Conservation (phyloP, 2,113 vertebrate genomes). For the Nansenia antarctica region DNA sequence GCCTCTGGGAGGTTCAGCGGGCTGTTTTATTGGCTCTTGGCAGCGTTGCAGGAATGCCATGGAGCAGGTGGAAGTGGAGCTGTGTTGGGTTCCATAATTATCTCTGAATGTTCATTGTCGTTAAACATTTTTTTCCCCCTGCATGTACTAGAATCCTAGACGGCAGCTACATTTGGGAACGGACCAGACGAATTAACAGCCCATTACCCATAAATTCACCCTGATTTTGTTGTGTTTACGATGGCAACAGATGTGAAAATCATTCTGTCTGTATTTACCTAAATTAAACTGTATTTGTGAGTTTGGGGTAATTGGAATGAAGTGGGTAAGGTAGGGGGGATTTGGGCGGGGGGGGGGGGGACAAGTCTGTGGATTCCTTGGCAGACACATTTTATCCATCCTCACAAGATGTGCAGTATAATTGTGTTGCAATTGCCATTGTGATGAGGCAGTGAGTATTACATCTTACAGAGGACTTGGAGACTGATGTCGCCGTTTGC, state of each 20-base stretch:
- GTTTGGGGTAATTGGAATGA: slow-evolving; percentile 28
- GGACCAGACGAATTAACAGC: slow-evolving; percentile 59
- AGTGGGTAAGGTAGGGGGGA: background rate
- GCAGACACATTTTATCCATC: background rate
- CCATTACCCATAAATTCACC: slow-evolving; percentile 50
- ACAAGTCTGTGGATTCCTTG: background rate
- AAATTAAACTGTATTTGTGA: slow-evolving; percentile 34
- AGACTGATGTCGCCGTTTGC: background rate
- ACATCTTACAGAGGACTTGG: background rate
- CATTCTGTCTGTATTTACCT: slow-evolving; percentile 29
- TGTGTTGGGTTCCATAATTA: slow-evolving; percentile 63
- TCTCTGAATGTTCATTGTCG: slow-evolving; percentile 53
- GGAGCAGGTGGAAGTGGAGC: slow-evolving; percentile 70
- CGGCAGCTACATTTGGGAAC: slow-evolving; percentile 29
- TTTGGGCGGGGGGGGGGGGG: background rate
- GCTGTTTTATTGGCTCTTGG: slow-evolving; percentile 64
- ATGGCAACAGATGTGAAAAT: slow-evolving; percentile 56
- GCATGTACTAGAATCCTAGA: slow-evolving; percentile 15
- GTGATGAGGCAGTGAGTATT: background rate
- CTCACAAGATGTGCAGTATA: background rate
- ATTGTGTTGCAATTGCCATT: background rate
- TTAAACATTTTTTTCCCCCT: slow-evolving; percentile 39
- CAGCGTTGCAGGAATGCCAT: slow-evolving; percentile 57
- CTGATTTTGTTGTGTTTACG: slow-evolving; percentile 51
- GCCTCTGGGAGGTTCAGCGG: slow-evolving; percentile 41